Base-by-base conservation (phyloP, 2,888 invertebrate genomes). In the Nymphalis c-album region DNA sequence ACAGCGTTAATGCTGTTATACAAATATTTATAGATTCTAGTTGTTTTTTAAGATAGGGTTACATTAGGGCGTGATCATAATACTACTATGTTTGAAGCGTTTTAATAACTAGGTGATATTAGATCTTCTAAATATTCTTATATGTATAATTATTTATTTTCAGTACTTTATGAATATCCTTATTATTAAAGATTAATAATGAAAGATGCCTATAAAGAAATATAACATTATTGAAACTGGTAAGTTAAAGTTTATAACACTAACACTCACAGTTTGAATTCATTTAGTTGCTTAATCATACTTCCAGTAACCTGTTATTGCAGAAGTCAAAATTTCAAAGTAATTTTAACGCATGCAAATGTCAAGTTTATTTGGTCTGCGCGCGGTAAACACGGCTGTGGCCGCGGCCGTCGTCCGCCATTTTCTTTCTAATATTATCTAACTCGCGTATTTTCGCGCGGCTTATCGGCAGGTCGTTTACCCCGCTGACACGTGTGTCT, bases 381-480 rank as follows among this genome's bases (percentile, higher is more conserved):
- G 58, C 72, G 71, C 70, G 60, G 71, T 72, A 74, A 72, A 74
- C 71, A 67, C 46, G 50, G 64, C 66, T 69, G 65, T 74, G 76
- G 74, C 71, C 74, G 77, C 71, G 80, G 75, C 74, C 75, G 76
- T 76, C 74, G 74, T 80, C 83, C 83, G 84, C 84, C 85, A 88
- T 88, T 84, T 85, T 85, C 77, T 82, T 86, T 88, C 88, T 88
- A 90, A 89, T 89, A 89, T 90, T 89, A 89, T 90, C 87, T 88
- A 88, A 88, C 80, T 80, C 79, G 83, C 81, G 82, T 85, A 83
- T 87, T 90, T 89, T 88, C 78, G 88, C 86, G 84, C 81, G 80
- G 80, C 84, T 89, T 90, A 90, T 90, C 90, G 57, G 70, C 77
- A 77, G 88, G 86, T 86, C 87, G 75, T 83, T 84, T 80, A 87